These are phyloP conservation scores for Nematolebias whitei DNA, from an alignment of 2,113 vertebrate genomes.

Conservation along the genomic window DNA sequence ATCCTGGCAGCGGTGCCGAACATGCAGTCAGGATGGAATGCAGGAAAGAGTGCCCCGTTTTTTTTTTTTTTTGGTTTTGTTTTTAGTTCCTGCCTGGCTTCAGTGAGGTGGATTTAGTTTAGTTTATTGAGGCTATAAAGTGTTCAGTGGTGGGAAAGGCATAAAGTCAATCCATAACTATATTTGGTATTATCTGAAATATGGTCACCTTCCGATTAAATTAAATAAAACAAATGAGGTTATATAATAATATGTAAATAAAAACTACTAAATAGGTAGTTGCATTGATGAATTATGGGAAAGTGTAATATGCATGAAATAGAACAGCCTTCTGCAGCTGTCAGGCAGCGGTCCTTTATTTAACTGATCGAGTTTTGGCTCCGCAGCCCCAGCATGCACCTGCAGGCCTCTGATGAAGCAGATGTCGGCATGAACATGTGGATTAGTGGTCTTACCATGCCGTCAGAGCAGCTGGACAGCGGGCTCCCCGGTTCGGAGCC, in stretches of 20 bases:
- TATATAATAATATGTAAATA: no score
- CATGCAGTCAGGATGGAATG: slow-evolving; percentile 71
- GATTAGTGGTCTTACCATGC: slow-evolving; percentile 84
- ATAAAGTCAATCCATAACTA: slow-evolving; percentile 49
- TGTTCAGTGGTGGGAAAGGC: slow-evolving; percentile 70
- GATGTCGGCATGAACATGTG: slow-evolving; percentile 11
- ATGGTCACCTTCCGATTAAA: neutral
- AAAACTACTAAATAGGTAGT: neutral
- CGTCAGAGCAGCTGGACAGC: slow-evolving; percentile 91
- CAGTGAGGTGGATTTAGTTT: slow-evolving; percentile 71
- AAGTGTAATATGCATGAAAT: slow-evolving; percentile 23
- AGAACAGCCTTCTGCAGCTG: neutral
- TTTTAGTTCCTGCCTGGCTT: slow-evolving; percentile 54
- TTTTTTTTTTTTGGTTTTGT: no score
- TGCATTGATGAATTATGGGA: slow-evolving; percentile 2
- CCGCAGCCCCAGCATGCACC: neutral
- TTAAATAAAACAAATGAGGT: neutral
- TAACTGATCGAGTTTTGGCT: neutral
- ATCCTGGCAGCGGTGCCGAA: slow-evolving; percentile 75
- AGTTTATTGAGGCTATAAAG: slow-evolving; percentile 74
- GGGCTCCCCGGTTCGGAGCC: slow-evolving; percentile 92
- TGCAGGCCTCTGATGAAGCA: neutral
- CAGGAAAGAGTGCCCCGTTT: slow-evolving; percentile 44
- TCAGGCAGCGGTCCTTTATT: neutral
- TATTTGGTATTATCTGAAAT: slow-evolving; percentile 28